Base-by-base conservation (phyloP, 2,113 vertebrate species). In the Paralichthys olivaceus region DNA sequence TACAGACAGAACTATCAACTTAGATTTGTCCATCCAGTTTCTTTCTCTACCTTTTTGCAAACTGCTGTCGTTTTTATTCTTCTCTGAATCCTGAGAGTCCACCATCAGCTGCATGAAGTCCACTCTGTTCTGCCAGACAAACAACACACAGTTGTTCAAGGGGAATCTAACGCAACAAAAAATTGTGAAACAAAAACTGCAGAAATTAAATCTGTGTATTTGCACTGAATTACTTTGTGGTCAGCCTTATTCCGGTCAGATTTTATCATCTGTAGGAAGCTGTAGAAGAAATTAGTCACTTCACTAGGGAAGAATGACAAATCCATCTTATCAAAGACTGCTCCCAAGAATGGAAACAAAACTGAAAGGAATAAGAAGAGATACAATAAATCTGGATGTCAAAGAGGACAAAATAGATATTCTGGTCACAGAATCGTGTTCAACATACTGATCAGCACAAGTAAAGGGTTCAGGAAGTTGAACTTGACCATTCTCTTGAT, bases 401-500 rank as follows among this genome's bases (percentile, higher is more conserved):
- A 54, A 56, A 12, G 4, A 17, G 5, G 17, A 54, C 20, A 49
- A 34, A 19, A 54, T 4, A n/a, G 26, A 74, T 4, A 47, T 43
- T 45, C 0, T 74, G 5, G 4, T 55, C 4, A 26, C 14, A 26
- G 4, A 26, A 26, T 14, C 1, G 2, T 26, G 4, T 47, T 2
- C 34, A 17, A 74, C 72, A 51, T 93, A 97, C 96, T 63, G 7
- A 53, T 0, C 1, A 87, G 0, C 4, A 96, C 0, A 13, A 94
- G 6, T 0, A 94, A 0, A 0, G 94, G 95, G n/a, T 85, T 66
- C 0, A 95, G 68, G 0, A 96, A 51, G 60, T 74, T 68, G 67
- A 96, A 93, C 22, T 81, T 94, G 66, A 94, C 51, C 51, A 97
- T 72, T 25, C 83, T 95, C 73, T 89, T 92, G 37, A 92, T 87